These are phyloP conservation scores for Phenganax marumi DNA, from an alignment of 92 coral and sea anemone genomes.

Conservation along the genomic window DNA sequence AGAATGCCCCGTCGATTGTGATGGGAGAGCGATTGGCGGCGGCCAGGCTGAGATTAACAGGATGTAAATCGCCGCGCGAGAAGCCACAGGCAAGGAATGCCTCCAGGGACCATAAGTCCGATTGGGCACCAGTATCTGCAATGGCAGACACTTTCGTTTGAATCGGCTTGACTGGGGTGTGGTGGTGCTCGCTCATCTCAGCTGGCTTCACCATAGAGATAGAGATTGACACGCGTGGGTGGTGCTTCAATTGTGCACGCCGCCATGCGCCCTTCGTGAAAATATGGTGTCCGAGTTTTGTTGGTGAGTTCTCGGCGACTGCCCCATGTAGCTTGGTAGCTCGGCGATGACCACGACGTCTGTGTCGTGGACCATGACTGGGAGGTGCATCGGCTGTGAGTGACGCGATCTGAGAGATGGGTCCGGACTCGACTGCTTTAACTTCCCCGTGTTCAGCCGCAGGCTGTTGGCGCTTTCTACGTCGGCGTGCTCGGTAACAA, in stretches of 20 bases:
- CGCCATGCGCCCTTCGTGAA: constrained; percentile 59
- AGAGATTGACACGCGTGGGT: constrained; percentile 59
- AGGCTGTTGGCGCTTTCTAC: constrained; percentile 38
- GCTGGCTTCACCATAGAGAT: constrained; percentile 38
- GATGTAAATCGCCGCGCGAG: constrained; percentile 49
- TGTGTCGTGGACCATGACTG: not conserved
- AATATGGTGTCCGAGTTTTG: constrained; percentile 48
- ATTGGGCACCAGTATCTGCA: constrained; percentile 61
- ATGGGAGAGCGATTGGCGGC: constrained; percentile 82
- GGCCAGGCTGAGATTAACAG: constrained; percentile 55
- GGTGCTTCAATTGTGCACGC: constrained; percentile 50
- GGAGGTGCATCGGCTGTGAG: not conserved
- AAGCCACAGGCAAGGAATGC: constrained; percentile 62
- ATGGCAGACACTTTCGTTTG: constrained; percentile 57
- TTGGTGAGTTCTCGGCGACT: constrained; percentile 22
- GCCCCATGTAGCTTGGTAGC: constrained; percentile 31
- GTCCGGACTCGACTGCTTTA: constrained; percentile 8
- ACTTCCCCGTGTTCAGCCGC: not conserved
- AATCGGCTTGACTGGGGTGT: constrained; percentile 19
- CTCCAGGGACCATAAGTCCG: constrained; percentile 59
- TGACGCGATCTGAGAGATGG: constrained; percentile 11
- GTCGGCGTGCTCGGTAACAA: constrained; percentile 60
- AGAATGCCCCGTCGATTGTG: constrained; percentile 75
- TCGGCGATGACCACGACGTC: constrained; percentile 21
- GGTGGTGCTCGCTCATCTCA: not conserved